A percentile compares a stretch with the other conserved stretches of the same genome.
phyloP scores from a whole-genome alignment of 2,888 invertebrate species.

The Iphiclides podalirius region DNA sequence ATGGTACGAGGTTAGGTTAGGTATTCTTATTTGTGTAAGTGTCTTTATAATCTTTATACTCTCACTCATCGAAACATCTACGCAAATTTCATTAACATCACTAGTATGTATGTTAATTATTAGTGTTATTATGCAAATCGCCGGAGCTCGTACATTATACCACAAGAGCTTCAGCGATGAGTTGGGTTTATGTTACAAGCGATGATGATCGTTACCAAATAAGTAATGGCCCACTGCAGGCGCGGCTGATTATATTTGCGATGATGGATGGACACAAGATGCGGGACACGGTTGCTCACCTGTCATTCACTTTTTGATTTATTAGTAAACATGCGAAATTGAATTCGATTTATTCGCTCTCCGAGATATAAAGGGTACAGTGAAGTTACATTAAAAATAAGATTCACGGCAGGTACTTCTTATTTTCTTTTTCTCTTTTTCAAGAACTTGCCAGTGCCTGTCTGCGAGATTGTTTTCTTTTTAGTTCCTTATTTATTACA shows the following conservation, averaged over 20 bases:
- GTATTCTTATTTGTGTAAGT: no score
- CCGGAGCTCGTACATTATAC: slow-evolving; percentile 27
- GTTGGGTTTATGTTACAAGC: slow-evolving; percentile 31
- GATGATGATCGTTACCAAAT: slow-evolving; percentile 67
- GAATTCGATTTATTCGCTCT: slow-evolving; percentile 18
- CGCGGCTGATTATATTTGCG: slow-evolving; percentile 52
- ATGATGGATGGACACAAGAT: slow-evolving; percentile 53
- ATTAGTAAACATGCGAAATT: slow-evolving; percentile 19
- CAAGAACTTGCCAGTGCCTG: background rate
- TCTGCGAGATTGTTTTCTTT: background rate
- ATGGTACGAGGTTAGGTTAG: no score
- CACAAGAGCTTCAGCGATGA: slow-evolving; percentile 33
- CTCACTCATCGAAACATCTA: no score
- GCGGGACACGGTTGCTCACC: slow-evolving; percentile 35
- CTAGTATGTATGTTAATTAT: no score
- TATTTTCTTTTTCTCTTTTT: background rate
- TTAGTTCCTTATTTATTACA: background rate
- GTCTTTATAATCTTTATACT: no score
- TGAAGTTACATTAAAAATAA: background rate
- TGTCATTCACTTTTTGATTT: slow-evolving; percentile 34
- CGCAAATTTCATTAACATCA: no score
- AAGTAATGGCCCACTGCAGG: slow-evolving; percentile 52
- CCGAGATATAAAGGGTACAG: background rate
- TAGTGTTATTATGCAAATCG: no score
- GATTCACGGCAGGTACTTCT: background rate